Base-by-base conservation (phyloP, 2,113 vertebrate species). In the Hystrix brachyura region DNA sequence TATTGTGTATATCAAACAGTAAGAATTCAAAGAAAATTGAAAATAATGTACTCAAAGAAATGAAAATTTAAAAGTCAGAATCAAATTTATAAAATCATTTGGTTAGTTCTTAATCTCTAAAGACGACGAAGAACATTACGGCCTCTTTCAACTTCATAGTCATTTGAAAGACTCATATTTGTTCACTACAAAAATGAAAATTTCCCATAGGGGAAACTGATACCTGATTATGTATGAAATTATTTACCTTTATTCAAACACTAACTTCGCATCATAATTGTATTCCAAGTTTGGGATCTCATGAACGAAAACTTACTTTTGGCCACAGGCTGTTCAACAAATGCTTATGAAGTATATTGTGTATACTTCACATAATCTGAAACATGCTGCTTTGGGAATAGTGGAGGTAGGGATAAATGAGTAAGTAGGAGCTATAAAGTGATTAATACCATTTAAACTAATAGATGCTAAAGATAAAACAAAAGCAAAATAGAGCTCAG, bases 21-120 rank as follows among this genome's bases (percentile, higher is more conserved):
- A 80, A 94, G 67, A 95, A 79, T 46, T 81, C 67, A 94, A 79
- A 74, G 53, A 96, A 96, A 94, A 95, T 21, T 88, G 17, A 79
- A 95, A 83, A 95, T 48, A 89, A 29, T 62, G 34, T 92, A 53
- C 25, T 34, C n/a, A 87, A 92, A 29, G 21, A 90, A 94, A 81
- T 93, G 82, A 93, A 97, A 91, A 64, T 6, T 65, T 57, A 95
- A 94, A 97, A 80, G 3, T 67, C 81, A 87, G 48, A 67, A 69
- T 87, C 48, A 79, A 76, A 43, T 48, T 23, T 76, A 25, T n/a
- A 43, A 95, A 65, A 25, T 43, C 11, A 71, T 48, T 65, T 93
- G 48, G 13, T 55, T 95, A 71, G 53, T 60, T 95, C 12, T 67
- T 96, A 34, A n/a, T 27, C 23, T 57, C 71, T 82, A 46, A 86